These are phyloP conservation scores for Ceraclea dissimilis DNA, from an alignment of 2,888 invertebrate genomes.

Conservation along the genomic window DNA sequence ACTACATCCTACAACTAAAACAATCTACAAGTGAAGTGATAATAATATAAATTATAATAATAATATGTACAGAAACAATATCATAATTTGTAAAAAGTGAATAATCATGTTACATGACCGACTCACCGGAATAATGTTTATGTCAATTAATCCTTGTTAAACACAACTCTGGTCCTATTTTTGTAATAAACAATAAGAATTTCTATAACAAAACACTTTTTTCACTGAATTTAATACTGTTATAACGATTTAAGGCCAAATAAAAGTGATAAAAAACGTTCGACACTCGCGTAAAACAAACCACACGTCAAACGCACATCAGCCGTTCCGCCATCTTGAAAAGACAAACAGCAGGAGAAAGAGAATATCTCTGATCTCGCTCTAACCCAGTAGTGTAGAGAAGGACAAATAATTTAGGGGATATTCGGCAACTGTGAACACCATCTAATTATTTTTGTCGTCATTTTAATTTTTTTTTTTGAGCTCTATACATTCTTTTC, in stretches of 20 bases:
- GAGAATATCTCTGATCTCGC: too few species aligned
- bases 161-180: background rate
- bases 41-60: background rate
- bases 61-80: background rate
- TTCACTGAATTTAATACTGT: background rate
- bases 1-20: background rate
- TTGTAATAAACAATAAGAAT: background rate
- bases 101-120: background rate
- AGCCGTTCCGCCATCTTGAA: background rate
- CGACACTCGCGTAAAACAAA: background rate
- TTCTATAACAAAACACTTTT: background rate
- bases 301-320: background rate
- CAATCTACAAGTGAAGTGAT: background rate
- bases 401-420: too few species aligned
- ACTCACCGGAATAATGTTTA: slow-evolving; percentile 1
- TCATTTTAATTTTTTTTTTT: too few species aligned
- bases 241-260: background rate
- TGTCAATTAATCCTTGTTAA: background rate
- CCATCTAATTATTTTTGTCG: too few species aligned
- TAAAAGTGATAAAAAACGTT: background rate
- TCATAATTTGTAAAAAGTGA: background rate
- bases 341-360: background rate
- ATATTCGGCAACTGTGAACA: too few species aligned
- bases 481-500: too few species aligned
- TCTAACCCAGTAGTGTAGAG: too few species aligned